These are phyloP conservation scores for Chionodraco myersi DNA, from an alignment of 2,113 vertebrate species.

Conservation along the genomic window DNA sequence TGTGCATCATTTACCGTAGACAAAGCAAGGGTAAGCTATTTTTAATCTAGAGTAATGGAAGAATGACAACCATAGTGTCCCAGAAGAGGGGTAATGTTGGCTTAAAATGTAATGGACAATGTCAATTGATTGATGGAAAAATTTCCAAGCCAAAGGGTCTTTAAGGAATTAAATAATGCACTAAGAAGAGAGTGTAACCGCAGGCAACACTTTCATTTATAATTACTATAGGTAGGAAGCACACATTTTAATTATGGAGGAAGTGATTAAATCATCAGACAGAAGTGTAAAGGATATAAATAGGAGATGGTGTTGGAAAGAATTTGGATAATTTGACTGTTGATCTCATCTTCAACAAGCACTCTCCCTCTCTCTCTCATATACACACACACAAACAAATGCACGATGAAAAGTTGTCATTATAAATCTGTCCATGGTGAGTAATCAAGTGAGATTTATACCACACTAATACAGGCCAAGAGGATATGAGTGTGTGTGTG, in stretches of 20 bases:
- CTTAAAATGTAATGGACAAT: conserved; percentile 7
- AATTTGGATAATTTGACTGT: conserved; percentile 17
- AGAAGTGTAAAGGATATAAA: conserved; percentile 32
- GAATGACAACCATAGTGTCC: neutral
- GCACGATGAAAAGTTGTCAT: neutral
- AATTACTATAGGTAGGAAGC: conserved; percentile 21
- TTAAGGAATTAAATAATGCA: neutral
- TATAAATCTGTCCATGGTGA: neutral
- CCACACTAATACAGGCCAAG: conserved; percentile 10
- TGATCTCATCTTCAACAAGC: neutral
- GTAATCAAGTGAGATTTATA: conserved; percentile 20
- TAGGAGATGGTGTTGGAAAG: conserved; percentile 20
- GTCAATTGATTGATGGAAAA: conserved; percentile 2
- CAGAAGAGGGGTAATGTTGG: neutral
- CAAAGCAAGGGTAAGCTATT: neutral
- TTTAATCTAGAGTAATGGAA: neutral
- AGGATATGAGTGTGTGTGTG: conserved; percentile 44
- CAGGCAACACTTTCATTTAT: conserved; percentile 1
- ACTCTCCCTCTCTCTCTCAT: neutral
- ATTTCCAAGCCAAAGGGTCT: neutral
- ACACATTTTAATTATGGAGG: conserved; percentile 38
- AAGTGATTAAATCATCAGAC: conserved; percentile 35
- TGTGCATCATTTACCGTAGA: neutral
- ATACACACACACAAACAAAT: neutral
- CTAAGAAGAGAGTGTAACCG: conserved; percentile 17